A percentile compares a stretch with the other conserved stretches of the same genome.
Evolutionary conservation across 1,140 invertebrate species (phyloP).

Genomic region (Zaprionus kolodkinae): DNA sequence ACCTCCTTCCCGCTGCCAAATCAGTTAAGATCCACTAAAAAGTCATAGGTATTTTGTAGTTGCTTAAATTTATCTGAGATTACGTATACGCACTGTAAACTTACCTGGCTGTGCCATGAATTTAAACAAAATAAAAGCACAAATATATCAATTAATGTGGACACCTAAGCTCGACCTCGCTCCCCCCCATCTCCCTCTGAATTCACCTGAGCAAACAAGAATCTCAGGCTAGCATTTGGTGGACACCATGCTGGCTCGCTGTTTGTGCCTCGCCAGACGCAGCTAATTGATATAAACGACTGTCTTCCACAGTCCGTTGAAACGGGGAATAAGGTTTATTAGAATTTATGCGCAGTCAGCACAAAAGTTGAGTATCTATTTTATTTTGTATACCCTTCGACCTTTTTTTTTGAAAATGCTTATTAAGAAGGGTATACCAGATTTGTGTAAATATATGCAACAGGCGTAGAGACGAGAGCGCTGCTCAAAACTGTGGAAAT

Average conservation of each 20-base stretch:
- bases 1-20: too few relatives aligned
- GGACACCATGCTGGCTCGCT: conserved; percentile 29
- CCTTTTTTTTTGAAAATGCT: background rate
- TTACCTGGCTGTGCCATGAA: background rate
- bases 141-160: conserved; percentile 64
- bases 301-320: conserved; percentile 62
- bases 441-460: background rate
- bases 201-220: conserved; percentile 38
- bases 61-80: background rate
- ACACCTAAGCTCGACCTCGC: background rate
- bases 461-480: too few relatives aligned
- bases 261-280: conserved; percentile 56
- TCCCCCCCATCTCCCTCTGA: background rate
- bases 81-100: background rate
- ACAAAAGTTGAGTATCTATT: conserved; percentile 50
- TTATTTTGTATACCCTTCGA: conserved; percentile 7
- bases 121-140: conserved; percentile 41
- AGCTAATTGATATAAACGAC: conserved; percentile 80
- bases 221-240: background rate
- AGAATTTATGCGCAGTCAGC: conserved; percentile 66
- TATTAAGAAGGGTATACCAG: background rate
- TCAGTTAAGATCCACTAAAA: background rate
- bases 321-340: conserved; percentile 61
- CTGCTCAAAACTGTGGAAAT: too few relatives aligned
- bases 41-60: background rate